Percentiles rank a stretch among this genome's conserved stretches.
These are phyloP conservation scores for Hylaeus anthracinus DNA, from an alignment of 1,140 invertebrate species.

Conservation along the genomic window DNA sequence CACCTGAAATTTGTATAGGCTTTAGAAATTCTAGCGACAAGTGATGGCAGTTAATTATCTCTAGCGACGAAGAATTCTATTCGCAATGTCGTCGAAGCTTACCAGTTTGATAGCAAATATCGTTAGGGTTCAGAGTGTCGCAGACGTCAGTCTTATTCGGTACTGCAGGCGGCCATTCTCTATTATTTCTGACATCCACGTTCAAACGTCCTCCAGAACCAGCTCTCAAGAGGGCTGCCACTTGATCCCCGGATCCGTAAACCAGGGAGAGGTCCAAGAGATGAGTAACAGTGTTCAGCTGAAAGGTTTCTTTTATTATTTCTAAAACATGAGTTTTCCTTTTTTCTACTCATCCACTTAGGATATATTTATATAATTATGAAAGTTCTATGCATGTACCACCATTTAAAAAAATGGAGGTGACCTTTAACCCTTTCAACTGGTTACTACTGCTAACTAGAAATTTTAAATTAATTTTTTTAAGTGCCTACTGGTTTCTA, in stretches of 20 bases:
- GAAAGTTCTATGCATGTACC: too few relatives aligned
- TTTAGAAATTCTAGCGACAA: too few relatives aligned
- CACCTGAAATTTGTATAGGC: constrained; percentile 83
- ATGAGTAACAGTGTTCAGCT: constrained; percentile 91
- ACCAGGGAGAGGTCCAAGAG: constrained; percentile 92
- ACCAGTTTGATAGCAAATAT: constrained; percentile 88
- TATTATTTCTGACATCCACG: constrained; percentile 84
- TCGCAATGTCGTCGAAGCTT: constrained; percentile 36
- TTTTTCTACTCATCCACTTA: too few relatives aligned
- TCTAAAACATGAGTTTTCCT: neutral
- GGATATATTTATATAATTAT: too few relatives aligned
- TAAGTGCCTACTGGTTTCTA: too few relatives aligned
- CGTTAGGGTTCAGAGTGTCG: constrained; percentile 77
- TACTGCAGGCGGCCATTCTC: constrained; percentile 86
- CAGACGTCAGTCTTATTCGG: constrained; percentile 85
- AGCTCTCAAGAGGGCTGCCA: constrained; percentile 85
- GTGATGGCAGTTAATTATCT: neutral
- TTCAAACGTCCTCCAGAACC: constrained; percentile 84
- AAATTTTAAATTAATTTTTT: too few relatives aligned
- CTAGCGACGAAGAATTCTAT: too few relatives aligned
- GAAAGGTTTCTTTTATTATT: constrained; percentile 39
- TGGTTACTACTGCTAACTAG: too few relatives aligned
- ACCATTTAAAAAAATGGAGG: too few relatives aligned
- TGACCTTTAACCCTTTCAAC: too few relatives aligned
- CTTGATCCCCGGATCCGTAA: constrained; percentile 88